Conservation (phyloP, 1,140 invertebrate species). For the Philopotamus ludificatus region DNA sequence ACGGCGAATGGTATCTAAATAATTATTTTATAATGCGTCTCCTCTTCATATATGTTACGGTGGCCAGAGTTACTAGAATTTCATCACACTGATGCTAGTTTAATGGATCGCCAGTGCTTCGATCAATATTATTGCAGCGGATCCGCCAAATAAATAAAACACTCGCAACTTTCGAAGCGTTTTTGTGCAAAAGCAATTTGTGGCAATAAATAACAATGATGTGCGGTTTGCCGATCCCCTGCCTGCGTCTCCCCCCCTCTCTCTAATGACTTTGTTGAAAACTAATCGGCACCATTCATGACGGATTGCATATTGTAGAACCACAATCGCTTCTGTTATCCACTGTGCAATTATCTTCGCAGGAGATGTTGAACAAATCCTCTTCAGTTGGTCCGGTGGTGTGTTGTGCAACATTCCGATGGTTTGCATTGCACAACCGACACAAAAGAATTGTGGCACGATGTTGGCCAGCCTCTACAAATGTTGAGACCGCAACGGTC, state of each 20-base stretch:
- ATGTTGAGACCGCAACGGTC: neutral
- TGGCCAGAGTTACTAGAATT: no score
- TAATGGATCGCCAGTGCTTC: no score
- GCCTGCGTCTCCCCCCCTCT: neutral
- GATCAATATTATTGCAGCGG: no score
- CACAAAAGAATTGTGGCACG: conserved; percentile 11
- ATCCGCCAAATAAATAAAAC: no score
- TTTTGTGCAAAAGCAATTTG: no score
- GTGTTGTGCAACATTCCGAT: neutral
- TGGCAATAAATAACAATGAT: neutral
- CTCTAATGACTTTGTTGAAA: no score
- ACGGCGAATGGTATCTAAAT: no score
- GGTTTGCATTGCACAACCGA: conserved; percentile 1
- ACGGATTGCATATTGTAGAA: neutral
- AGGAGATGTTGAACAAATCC: neutral
- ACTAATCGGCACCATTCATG: neutral
- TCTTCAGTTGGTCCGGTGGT: neutral
- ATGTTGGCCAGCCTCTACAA: neutral
- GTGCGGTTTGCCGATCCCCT: neutral
- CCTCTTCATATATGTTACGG: no score
- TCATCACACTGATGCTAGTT: no score
- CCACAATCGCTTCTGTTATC: neutral
- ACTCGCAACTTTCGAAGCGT: no score
- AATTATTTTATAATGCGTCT: no score
- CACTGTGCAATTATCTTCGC: neutral